Evolutionary conservation across 2,113 vertebrate genomes (phyloP), one percentile per base, ranked within the genome.

Genomic region (Seriola aureovittata): DNA sequence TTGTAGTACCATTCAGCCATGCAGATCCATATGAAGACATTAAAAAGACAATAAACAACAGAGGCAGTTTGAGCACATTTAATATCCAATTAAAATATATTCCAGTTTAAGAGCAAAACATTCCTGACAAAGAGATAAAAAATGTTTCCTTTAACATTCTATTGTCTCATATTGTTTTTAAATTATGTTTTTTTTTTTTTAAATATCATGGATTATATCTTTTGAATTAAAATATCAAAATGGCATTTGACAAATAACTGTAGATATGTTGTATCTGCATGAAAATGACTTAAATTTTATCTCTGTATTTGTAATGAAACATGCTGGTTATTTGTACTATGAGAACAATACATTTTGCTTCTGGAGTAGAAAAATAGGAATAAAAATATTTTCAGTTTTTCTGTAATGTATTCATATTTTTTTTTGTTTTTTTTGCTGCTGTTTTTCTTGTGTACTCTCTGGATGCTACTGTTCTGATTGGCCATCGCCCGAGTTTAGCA

Each of bases 331-430:
- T 74, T 82, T 88, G 21, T 58, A 63, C 25, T 40, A 23, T 60
- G 16, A 68, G 29, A 60, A 60, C 46, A 57, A 55, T 52, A 48
- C 38, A 46, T 58, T 78, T 84, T 67, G 34, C 38, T 75, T 81
- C 19, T 63, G n/a, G 8, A 80, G 65, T 93, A 95, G 21, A 93
- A 94, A 94, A 93, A 94, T 93, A 94, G 71, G 29, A 46, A 55
- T 58, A 59, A 75, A 84, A 76, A 71, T 80, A n/a, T 68, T 8
- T 34, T 44, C 66, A 72, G 55, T 64, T 71, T 19, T 71, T 65
- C 71, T 69, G 23, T 85, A 88, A 82, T 48, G 67, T 58, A 29
- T 29, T 29, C 29, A 29, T 29, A 29, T 88, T 17, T 86, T 16
- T 70, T 67, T 88, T 17, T 86, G 4, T 57, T 38, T 17, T 57